Conservation (phyloP, 2,113 vertebrate genomes). For the Stigmatopora argus region DNA sequence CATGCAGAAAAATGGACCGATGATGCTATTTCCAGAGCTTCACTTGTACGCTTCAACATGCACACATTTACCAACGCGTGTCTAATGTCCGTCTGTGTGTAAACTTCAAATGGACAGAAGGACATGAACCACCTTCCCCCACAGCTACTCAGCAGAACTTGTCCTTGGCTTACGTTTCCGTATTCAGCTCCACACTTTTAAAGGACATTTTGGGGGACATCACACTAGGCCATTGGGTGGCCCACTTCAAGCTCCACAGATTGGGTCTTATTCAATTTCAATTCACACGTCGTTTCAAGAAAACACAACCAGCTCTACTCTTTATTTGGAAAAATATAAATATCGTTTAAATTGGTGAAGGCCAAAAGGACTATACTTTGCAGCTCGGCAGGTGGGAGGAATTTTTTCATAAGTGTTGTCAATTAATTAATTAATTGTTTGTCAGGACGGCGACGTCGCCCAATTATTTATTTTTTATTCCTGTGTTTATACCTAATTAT, state of each 20-base stretch:
- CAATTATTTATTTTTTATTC: too few species aligned
- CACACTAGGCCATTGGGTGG: slow-evolving; percentile 43
- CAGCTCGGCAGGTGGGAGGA: neutral
- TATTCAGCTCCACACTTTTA: slow-evolving; percentile 44
- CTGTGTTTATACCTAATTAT: slow-evolving; percentile 20
- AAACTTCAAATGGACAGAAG: slow-evolving; percentile 22
- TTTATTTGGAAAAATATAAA: neutral
- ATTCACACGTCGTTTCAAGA: slow-evolving; percentile 24
- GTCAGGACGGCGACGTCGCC: slow-evolving; percentile 6
- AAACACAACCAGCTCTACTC: neutral
- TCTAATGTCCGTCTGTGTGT: slow-evolving; percentile 6
- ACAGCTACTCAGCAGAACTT: slow-evolving; percentile 21
- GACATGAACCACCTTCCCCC: neutral
- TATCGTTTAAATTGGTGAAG: neutral
- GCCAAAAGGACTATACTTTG: slow-evolving; percentile 12
- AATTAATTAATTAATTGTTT: neutral
- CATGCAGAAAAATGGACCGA: slow-evolving; percentile 69
- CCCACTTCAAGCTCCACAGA: slow-evolving; percentile 40
- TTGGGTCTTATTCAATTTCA: slow-evolving; percentile 39
- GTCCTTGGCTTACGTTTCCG: slow-evolving; percentile 26
- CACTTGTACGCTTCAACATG: slow-evolving; percentile 28
- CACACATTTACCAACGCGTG: slow-evolving; percentile 17
- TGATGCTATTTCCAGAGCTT: slow-evolving; percentile 68
- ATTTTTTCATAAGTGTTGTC: neutral
- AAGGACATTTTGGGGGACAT: slow-evolving; percentile 59